Percentiles rank a stretch among this genome's conserved stretches.
These are phyloP conservation scores for Sarcophaga variegata DNA, from an alignment of 2,888 invertebrate genomes.

Conservation along the genomic window DNA sequence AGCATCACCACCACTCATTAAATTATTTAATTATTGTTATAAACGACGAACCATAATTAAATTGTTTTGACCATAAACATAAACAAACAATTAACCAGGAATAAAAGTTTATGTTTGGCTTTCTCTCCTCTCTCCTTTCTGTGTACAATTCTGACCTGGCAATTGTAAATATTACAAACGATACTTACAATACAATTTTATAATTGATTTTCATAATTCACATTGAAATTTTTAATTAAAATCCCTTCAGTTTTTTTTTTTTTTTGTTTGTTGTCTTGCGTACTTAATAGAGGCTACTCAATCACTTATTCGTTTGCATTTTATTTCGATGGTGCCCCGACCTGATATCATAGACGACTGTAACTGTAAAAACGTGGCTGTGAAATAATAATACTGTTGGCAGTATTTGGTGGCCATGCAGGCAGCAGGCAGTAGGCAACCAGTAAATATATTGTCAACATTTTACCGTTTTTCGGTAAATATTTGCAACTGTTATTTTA, in stretches of 20 bases:
- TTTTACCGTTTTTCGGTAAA: conserved; percentile 64
- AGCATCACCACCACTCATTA: background rate
- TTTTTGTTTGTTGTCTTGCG: no score
- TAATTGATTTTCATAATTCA: conserved; percentile 68
- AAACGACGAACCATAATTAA: conserved; percentile 11
- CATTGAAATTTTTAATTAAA: conserved; percentile 67
- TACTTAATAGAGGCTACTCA: conserved; percentile 53
- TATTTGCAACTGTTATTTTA: conserved; percentile 69
- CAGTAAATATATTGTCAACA: conserved; percentile 58
- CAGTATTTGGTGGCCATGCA: no score
- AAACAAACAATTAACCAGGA: conserved; percentile 18
- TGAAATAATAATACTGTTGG: no score
- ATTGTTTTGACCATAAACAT: conserved; percentile 23
- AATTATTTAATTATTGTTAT: conserved; percentile 4
- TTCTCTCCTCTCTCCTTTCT: background rate
- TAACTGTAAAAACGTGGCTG: no score
- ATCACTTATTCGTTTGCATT: background rate
- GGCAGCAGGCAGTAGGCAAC: no score
- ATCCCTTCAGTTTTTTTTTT: background rate
- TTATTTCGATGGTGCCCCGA: no score
- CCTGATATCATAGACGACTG: no score
- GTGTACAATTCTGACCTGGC: background rate
- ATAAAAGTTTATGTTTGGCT: background rate
- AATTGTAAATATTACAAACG: background rate
- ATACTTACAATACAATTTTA: conserved; percentile 21